A percentile compares a stretch with the other conserved stretches of the same genome.
phyloP scores from a whole-genome alignment of 2,113 vertebrate genomes.

The Epinephelus lanceolatus region DNA sequence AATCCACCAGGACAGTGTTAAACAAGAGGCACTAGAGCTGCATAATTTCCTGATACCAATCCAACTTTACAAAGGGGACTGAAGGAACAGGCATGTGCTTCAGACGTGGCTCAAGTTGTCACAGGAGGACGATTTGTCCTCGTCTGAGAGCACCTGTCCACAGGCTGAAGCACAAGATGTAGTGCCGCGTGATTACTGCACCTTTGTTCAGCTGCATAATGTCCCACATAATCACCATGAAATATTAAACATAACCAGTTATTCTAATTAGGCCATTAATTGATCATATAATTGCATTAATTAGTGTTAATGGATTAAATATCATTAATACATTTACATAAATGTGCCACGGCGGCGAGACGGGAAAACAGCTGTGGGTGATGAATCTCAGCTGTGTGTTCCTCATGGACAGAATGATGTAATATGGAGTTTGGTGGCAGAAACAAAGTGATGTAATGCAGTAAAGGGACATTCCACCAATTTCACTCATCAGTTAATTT shows the following conservation, averaged over 20 bases:
- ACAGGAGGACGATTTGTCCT: slow-evolving; percentile 33
- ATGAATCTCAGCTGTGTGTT: slow-evolving; percentile 5
- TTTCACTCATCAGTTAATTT: not conserved
- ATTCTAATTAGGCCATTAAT: slow-evolving; percentile 60
- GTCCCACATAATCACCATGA: slow-evolving; percentile 38
- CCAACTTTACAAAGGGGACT: slow-evolving; percentile 13
- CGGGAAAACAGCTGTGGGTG: slow-evolving; percentile 5
- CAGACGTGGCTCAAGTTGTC: slow-evolving; percentile 32
- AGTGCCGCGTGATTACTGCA: slow-evolving; percentile 17
- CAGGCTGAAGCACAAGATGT: slow-evolving; percentile 30
- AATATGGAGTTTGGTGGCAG: not conserved
- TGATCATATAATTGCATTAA: slow-evolving; percentile 52
- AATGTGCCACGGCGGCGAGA: slow-evolving; percentile 21
- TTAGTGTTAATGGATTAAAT: slow-evolving; percentile 57
- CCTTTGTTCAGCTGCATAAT: slow-evolving; percentile 52
- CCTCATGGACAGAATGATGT: not conserved
- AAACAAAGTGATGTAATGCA: not conserved
- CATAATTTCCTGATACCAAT: slow-evolving; percentile 39
- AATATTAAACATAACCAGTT: slow-evolving; percentile 38
- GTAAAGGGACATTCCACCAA: not conserved
- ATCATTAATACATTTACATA: slow-evolving; percentile 29
- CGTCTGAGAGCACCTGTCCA: not conserved
- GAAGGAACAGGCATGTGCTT: slow-evolving; percentile 25
- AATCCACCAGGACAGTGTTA: slow-evolving; percentile 33
- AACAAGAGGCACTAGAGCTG: slow-evolving; percentile 50